Conservation (phyloP, 2,888 invertebrate genomes). For the Sabellastarte sp. region DNA sequence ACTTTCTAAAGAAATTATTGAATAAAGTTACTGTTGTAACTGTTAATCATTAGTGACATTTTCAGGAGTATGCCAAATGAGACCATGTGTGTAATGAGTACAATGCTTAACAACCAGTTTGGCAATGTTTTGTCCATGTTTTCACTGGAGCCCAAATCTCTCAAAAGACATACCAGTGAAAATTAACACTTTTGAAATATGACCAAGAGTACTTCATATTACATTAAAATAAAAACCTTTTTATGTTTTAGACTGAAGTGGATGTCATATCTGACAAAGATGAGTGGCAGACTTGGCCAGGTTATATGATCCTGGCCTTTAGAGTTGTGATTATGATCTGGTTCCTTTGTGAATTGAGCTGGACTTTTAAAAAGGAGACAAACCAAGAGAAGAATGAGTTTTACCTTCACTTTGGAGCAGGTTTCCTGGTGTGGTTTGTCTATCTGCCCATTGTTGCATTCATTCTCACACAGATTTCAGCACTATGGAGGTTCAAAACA, state of each 20-base stretch:
- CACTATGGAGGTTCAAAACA: slow-evolving; percentile 93
- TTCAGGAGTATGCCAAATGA: no score
- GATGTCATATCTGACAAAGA: slow-evolving; percentile 95
- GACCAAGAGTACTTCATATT: no score
- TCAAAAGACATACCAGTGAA: no score
- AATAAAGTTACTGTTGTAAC: no score
- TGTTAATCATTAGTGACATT: no score
- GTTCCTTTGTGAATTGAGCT: slow-evolving; percentile 76
- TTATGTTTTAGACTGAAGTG: slow-evolving; percentile 79
- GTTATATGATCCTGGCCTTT: slow-evolving; percentile 87
- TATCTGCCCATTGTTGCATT: slow-evolving; percentile 93
- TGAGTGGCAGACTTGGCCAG: slow-evolving; percentile 97
- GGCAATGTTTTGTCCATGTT: no score
- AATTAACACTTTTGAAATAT: no score
- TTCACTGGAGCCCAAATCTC: no score
- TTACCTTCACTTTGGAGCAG: slow-evolving; percentile 93
- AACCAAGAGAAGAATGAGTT: slow-evolving; percentile 85
- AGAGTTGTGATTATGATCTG: slow-evolving; percentile 83
- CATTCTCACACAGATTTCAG: slow-evolving; percentile 87
- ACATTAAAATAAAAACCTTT: no score
- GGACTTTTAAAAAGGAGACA: slow-evolving; percentile 76
- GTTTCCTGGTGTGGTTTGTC: slow-evolving; percentile 96
- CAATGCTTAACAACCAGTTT: no score
- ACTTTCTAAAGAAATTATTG: no score
- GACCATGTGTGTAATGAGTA: no score